A percentile compares a stretch with the other conserved stretches of the same genome.
Conservation (phyloP, 2,797 vertebrate genomes). For the Threskiornis aethiopicus region DNA sequence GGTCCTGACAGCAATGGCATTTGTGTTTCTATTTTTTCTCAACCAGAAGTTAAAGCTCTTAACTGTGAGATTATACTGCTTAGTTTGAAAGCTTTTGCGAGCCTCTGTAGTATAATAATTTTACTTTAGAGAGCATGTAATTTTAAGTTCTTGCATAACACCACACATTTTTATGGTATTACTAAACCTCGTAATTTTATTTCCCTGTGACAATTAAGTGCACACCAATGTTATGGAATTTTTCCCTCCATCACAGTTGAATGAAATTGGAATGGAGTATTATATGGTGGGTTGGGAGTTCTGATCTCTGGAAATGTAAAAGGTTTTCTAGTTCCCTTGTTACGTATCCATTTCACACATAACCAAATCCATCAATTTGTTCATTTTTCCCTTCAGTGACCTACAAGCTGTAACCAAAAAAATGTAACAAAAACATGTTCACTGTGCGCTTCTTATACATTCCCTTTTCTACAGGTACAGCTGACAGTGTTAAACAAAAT, state of each 20-base stretch:
- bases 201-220: constrained; percentile 78
- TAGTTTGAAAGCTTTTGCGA: constrained; percentile 71
- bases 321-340: constrained; percentile 64
- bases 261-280: constrained; percentile 66
- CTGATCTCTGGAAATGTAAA: constrained; percentile 69
- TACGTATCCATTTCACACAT: constrained; percentile 72
- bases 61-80: constrained; percentile 70
- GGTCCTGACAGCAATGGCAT: constrained; percentile 42
- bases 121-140: constrained; percentile 73
- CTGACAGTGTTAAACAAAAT: constrained; percentile 30
- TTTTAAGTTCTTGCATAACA: constrained; percentile 76
- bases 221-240: constrained; percentile 69
- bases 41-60: constrained; percentile 67
- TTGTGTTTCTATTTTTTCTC: constrained; percentile 55
- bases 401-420: constrained; percentile 63
- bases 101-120: constrained; percentile 73
- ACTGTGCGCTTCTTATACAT: neutral
- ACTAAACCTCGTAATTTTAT: constrained; percentile 79
- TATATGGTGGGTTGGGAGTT: constrained; percentile 53
- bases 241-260: constrained; percentile 62
- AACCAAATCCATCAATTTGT: constrained; percentile 67
- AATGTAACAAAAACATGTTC: constrained; percentile 42
- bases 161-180: constrained; percentile 74
- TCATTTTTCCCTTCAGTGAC: constrained; percentile 62
- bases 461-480: constrained; percentile 42